Evolutionary conservation across 1,140 invertebrate species (phyloP).

Genomic region (Aphidius gifuensis): DNA sequence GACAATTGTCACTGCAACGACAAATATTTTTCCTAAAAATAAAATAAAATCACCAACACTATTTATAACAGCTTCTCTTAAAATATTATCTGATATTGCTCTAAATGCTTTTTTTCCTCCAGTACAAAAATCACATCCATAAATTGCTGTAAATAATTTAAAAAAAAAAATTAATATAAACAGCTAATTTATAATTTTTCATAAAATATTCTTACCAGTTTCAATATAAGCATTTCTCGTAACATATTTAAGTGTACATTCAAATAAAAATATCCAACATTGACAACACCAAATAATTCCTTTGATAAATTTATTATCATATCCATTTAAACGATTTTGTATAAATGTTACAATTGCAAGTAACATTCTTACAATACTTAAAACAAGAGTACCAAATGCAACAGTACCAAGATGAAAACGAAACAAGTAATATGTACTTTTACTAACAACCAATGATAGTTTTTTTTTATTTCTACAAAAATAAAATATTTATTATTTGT

Average conservation of each 20-base stretch:
- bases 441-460: slow-evolving; percentile 60
- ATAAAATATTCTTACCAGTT: slow-evolving; percentile 56
- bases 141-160: slow-evolving; percentile 60
- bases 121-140: slow-evolving; percentile 67
- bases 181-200: slow-evolving; percentile 1
- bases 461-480: slow-evolving; percentile 63
- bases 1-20: slow-evolving; percentile 64
- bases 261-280: slow-evolving; percentile 72
- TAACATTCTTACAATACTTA: slow-evolving; percentile 68
- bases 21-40: slow-evolving; percentile 69
- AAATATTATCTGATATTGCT: slow-evolving; percentile 61
- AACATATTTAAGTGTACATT: slow-evolving; percentile 70
- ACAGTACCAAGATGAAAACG: slow-evolving; percentile 75
- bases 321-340: slow-evolving; percentile 49
- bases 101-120: slow-evolving; percentile 64
- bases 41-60: slow-evolving; percentile 77
- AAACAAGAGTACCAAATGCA: slow-evolving; percentile 72
- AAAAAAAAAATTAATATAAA: slow-evolving; percentile 29
- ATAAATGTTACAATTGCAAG: slow-evolving; percentile 56
- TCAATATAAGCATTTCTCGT: slow-evolving; percentile 78
- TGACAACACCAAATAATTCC: slow-evolving; percentile 63
- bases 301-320: slow-evolving; percentile 46
- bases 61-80: slow-evolving; percentile 72
- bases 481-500: slow-evolving; percentile 26
- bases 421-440: slow-evolving; percentile 59